Evolutionary conservation across 2,888 invertebrate genomes (phyloP), one percentile per base, ranked within the genome.

Genomic region (Cremastinae sp.): DNA sequence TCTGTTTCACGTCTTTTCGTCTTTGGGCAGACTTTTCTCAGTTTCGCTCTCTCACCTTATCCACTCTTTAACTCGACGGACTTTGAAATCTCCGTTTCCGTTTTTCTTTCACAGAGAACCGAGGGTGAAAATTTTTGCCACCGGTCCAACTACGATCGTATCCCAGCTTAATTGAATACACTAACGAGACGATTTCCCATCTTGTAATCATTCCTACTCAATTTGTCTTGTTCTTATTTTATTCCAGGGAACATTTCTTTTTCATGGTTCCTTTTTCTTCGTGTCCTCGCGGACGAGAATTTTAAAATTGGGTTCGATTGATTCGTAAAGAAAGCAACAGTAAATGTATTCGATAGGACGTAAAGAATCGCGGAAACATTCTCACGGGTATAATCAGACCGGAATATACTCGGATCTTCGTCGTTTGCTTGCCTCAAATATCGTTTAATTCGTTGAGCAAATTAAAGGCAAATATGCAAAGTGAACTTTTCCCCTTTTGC

Each of bases 381-480:
- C n/a, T 51, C 20, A n/a, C 51, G n/a, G 1, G 22, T 12, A 14
- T 10, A 22, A 51, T 8, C n/a, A 5, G 20, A 10, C 14, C n/a
- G 18, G n/a, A n/a, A 51, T 22, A 22, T 2, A 10, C n/a, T 39
- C 45, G n/a, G 28, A 22, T 16, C 47, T 39, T 45, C 39, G 43
- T 59, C 79, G 79, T 79, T 82, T 78, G 79, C 75, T 49, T 71
- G 74, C 74, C 78, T 78, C 83, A 82, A 84, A 84, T 79, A 80
- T 68, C 74, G 79, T 78, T 28, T 83, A 81, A 85, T 83, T 81
- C 82, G 78, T 75, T 69, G 74, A 66, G 71, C 78, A 82, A 83
- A 86, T 86, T 85, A 81, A 85, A 86, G 78, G 80, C 81, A 86
- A 86, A 87, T 84, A 84, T 74, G 71, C 47, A 41, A 75, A 28